These are phyloP conservation scores for Sinocyclocheilus anophthalmus DNA, from an alignment of 2,113 vertebrate genomes.

Conservation along the genomic window DNA sequence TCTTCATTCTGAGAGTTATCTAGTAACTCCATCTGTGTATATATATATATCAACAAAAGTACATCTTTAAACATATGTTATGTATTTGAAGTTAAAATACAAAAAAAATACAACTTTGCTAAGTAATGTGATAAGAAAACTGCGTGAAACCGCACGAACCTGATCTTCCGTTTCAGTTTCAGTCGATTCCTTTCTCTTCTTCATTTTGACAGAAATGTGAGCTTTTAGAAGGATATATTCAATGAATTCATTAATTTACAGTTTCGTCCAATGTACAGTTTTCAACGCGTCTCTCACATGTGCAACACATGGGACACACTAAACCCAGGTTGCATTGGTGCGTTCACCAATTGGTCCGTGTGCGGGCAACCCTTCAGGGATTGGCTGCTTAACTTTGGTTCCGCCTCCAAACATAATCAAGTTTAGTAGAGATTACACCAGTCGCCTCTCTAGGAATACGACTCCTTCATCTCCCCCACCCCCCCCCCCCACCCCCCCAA, in stretches of 20 bases:
- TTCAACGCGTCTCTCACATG: constrained; percentile 48
- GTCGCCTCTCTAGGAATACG: neutral
- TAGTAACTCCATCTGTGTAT: constrained; percentile 57
- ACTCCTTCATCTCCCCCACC: too few species aligned
- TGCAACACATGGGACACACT: constrained; percentile 37
- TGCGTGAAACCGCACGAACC: constrained; percentile 31
- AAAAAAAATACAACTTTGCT: neutral
- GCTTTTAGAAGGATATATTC: neutral
- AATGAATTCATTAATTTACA: neutral
- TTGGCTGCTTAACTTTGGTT: constrained; percentile 17
- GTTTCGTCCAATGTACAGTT: neutral
- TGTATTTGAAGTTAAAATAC: neutral
- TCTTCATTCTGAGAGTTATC: constrained; percentile 52
- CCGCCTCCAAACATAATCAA: constrained; percentile 36
- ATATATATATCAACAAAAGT: neutral
- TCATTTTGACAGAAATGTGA: neutral
- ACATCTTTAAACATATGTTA: neutral
- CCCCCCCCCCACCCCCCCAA: too few species aligned
- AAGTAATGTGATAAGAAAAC: neutral
- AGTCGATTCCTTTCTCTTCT: constrained; percentile 35
- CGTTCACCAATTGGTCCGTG: constrained; percentile 24
- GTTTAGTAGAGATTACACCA: constrained; percentile 31
- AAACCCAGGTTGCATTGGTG: rapidly evolving
- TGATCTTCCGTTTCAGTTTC: constrained; percentile 1
- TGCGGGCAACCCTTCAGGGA: neutral